A percentile compares a stretch with the other conserved stretches of the same genome.
These are phyloP conservation scores for Pollicipes pollicipes DNA, from an alignment of 1,140 invertebrate genomes.

Conservation along the genomic window DNA sequence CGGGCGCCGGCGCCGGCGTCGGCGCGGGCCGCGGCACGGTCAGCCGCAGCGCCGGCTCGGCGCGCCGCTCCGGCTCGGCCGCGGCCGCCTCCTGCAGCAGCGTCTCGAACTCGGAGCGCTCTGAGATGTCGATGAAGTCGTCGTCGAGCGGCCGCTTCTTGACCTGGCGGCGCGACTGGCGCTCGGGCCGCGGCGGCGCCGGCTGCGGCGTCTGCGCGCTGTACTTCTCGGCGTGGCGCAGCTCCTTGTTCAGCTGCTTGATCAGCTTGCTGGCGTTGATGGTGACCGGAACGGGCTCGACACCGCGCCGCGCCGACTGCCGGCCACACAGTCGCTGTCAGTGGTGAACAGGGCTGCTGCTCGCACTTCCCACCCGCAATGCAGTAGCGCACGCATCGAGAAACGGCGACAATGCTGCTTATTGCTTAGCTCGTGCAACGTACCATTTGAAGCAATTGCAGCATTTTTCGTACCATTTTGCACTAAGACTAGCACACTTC, in stretches of 20 bases:
- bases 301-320: conserved; percentile 39
- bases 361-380: too few species aligned
- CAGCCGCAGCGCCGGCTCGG: background rate
- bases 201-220: background rate
- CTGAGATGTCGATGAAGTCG: conserved; percentile 35
- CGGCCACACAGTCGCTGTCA: too few species aligned
- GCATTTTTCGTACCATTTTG: too few species aligned
- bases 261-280: conserved; percentile 45
- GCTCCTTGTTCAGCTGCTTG: conserved; percentile 48
- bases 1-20: background rate
- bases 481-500: too few species aligned
- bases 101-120: conserved; percentile 1
- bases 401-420: too few species aligned
- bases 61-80: background rate
- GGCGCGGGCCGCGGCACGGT: background rate
- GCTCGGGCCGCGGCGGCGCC: conserved; percentile 36
- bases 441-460: too few species aligned
- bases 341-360: too few species aligned
- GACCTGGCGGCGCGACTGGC: conserved; percentile 40
- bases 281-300: conserved; percentile 41
- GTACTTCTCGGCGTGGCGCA: conserved; percentile 41
- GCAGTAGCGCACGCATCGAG: too few species aligned
- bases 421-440: too few species aligned
- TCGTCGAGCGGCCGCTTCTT: conserved; percentile 36
- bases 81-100: conserved; percentile 11